These are phyloP conservation scores for Bucorvus abyssinicus DNA, from an alignment of 2,797 vertebrate genomes.

Conservation along the genomic window DNA sequence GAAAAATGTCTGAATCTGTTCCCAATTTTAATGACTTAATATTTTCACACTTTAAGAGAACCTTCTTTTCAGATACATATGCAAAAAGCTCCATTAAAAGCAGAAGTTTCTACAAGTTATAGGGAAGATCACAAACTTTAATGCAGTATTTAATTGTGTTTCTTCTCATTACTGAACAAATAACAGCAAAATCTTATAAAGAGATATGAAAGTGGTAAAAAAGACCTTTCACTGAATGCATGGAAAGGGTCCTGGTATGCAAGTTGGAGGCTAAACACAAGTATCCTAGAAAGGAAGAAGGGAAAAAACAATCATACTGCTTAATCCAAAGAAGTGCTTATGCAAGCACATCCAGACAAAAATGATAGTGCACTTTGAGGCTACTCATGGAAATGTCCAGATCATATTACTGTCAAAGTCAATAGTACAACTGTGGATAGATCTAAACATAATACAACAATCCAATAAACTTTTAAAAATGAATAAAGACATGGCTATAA, in stretches of 20 bases:
- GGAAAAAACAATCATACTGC: neutral
- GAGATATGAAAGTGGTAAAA: neutral
- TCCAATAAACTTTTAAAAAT: constrained; percentile 50
- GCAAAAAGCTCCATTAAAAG: neutral
- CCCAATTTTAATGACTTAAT: neutral
- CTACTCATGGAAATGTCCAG: constrained; percentile 24
- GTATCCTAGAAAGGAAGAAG: neutral
- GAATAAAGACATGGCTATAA: neutral
- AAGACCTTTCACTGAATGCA: accelerated
- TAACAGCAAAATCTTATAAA: neutral
- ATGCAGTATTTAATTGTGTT: neutral
- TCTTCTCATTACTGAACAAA: neutral
- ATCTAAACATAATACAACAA: constrained; percentile 53
- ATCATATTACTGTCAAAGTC: constrained; percentile 63
- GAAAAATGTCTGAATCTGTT: neutral
- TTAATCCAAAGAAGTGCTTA: constrained; percentile 9
- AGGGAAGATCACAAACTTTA: neutral
- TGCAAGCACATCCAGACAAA: constrained; percentile 23
- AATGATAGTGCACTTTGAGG: constrained; percentile 39
- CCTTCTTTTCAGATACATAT: neutral
- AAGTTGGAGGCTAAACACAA: neutral
- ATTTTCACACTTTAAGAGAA: neutral
- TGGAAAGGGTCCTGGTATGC: neutral
- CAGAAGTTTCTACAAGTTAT: neutral
- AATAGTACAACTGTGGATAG: constrained; percentile 31